Conservation (phyloP, 2,113 vertebrate species). For the Odocoileus hemionus region DNA sequence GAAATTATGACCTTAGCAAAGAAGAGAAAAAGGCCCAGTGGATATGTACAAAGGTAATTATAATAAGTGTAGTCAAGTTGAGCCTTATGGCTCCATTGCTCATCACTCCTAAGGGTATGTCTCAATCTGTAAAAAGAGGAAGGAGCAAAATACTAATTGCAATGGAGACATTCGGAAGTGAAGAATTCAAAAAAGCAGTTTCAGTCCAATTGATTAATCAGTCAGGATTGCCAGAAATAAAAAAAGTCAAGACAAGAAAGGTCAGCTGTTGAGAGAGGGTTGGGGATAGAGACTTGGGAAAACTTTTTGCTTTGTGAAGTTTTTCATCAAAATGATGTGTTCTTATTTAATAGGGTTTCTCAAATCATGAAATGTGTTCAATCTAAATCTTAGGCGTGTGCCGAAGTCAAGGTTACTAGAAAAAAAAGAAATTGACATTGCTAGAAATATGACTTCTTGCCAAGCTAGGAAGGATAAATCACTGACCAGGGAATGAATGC, state of each 20-base stretch:
- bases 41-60: conserved; percentile 65
- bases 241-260: conserved; percentile 54
- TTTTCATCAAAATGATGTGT: conserved; percentile 50
- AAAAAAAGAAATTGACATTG: conserved; percentile 47
- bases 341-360: conserved; percentile 38
- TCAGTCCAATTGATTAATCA: conserved; percentile 50
- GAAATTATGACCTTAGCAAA: conserved; percentile 65
- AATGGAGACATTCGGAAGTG: conserved; percentile 63
- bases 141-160: conserved; percentile 51
- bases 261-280: not conserved
- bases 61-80: conserved; percentile 42
- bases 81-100: conserved; percentile 59
- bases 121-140: conserved; percentile 64
- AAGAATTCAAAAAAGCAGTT: conserved; percentile 44
- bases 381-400: conserved; percentile 47
- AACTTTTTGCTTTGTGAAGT: conserved; percentile 32
- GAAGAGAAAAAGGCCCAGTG: conserved; percentile 54
- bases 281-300: not conserved
- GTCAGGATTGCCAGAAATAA: conserved; percentile 48
- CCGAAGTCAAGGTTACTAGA: conserved; percentile 60
- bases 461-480: conserved; percentile 63
- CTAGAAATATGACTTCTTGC: conserved; percentile 49
- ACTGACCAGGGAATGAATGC: conserved; percentile 22
- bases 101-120: conserved; percentile 54
- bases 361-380: conserved; percentile 35